phyloP scores from a whole-genome alignment of 2,797 vertebrate species.

The Novumbra hubbsi region DNA sequence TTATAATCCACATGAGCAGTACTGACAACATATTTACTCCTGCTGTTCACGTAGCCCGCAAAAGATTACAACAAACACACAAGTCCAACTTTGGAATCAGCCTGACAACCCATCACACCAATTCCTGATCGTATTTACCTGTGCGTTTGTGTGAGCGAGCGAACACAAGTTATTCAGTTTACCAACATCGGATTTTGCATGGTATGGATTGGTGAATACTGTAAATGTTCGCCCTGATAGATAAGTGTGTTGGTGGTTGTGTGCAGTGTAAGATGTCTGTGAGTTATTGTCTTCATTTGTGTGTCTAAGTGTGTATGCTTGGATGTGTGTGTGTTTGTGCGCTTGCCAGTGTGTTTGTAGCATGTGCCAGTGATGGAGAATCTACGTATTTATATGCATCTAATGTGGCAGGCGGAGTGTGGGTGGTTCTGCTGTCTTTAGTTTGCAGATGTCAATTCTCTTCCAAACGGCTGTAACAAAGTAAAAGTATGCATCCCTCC shows the following conservation, averaged over 20 bases:
- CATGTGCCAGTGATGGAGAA: constrained; percentile 55
- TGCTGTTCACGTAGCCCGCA: constrained; percentile 26
- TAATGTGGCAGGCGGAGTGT: constrained; percentile 77
- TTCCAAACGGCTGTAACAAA: constrained; percentile 81
- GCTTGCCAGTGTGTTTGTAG: constrained; percentile 54
- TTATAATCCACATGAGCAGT: constrained; percentile 15
- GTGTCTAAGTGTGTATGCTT: constrained; percentile 7
- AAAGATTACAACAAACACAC: constrained; percentile 1
- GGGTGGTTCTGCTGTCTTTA: constrained; percentile 81
- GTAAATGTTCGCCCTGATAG: neutral
- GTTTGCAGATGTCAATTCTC: constrained; percentile 84
- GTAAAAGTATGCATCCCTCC: constrained; percentile 71
- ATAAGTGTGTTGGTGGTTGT: constrained; percentile 12
- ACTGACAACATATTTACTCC: constrained; percentile 45
- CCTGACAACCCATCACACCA: constrained; percentile 16
- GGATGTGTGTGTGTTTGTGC: constrained; percentile 25
- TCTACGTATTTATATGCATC: constrained; percentile 57
- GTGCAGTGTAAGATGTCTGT: neutral
- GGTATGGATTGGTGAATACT: neutral
- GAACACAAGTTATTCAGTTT: neutral
- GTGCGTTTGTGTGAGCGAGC: constrained; percentile 46
- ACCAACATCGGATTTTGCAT: neutral
- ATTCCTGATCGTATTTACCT: constrained; percentile 45
- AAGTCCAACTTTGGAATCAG: constrained; percentile 45
- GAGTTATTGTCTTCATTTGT: neutral